A percentile compares a stretch with the other conserved stretches of the same genome.
Conservation (phyloP, 2,797 vertebrate genomes). For the Glossophaga mutica region DNA sequence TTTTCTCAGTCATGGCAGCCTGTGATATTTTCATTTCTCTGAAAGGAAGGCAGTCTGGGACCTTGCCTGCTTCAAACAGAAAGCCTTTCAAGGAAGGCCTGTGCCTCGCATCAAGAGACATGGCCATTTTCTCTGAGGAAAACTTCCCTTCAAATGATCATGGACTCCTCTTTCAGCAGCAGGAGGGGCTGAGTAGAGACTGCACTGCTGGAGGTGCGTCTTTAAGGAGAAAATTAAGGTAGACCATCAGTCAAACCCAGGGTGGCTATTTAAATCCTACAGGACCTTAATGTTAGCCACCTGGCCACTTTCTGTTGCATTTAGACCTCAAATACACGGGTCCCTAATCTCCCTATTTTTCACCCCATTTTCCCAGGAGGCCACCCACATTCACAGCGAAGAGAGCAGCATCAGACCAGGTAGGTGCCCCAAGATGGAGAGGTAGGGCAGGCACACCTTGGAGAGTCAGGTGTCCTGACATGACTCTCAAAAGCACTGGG, state of each 20-base stretch:
- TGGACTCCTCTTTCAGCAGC: neutral
- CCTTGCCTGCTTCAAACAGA: slow-evolving; percentile 17
- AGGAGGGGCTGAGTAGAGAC: neutral
- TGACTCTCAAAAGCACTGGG: neutral
- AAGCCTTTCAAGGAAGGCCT: slow-evolving; percentile 45
- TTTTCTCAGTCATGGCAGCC: neutral
- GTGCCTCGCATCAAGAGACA: neutral
- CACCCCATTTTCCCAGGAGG: neutral
- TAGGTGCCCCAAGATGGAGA: neutral
- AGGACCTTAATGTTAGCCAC: slow-evolving; percentile 27
- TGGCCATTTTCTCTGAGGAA: neutral
- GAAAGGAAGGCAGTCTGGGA: slow-evolving; percentile 10
- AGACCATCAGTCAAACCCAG: slow-evolving; percentile 30
- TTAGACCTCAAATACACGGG: neutral
- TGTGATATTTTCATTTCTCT: slow-evolving; percentile 49
- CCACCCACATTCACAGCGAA: neutral
- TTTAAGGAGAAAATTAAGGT: slow-evolving; percentile 40
- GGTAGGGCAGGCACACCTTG: neutral
- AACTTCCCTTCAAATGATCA: neutral
- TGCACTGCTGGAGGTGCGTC: neutral
- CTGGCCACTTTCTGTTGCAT: neutral
- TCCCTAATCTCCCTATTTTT: neutral
- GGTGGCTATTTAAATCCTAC: neutral
- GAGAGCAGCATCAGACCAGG: neutral
- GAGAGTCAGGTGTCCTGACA: neutral